These are phyloP conservation scores for Neotoxoptera formosana DNA, from an alignment of 1,140 invertebrate species.

Conservation along the genomic window DNA sequence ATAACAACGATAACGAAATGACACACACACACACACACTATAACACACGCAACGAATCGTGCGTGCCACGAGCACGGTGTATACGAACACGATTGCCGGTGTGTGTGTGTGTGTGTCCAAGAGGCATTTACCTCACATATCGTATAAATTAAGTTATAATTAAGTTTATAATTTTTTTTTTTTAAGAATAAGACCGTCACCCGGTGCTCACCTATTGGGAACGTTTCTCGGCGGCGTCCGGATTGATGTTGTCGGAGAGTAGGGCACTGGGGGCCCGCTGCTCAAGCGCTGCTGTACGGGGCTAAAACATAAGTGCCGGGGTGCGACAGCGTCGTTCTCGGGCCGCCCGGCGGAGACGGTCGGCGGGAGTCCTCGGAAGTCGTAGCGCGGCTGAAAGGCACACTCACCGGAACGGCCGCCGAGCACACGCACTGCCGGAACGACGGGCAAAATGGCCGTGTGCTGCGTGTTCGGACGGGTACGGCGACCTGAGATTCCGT, in stretches of 20 bases:
- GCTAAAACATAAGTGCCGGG: not conserved
- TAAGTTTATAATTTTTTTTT: not conserved
- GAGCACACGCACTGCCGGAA: not conserved
- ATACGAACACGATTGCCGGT: not conserved
- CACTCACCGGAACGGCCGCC: not conserved
- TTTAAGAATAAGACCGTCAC: not conserved
- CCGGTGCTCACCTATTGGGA: not conserved
- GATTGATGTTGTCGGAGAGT: not conserved
- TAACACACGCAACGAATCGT: not conserved
- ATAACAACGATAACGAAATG: not conserved
- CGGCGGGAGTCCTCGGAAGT: not conserved
- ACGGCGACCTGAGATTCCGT: not conserved
- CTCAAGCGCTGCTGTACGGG: not conserved
- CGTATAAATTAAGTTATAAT: too few species aligned
- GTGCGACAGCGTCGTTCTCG: not conserved
- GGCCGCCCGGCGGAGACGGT: not conserved
- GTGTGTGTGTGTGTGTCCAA: not conserved
- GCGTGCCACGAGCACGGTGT: not conserved
- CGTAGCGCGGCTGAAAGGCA: not conserved
- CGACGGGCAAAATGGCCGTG: not conserved
- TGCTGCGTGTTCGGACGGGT: not conserved
- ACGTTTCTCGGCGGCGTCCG: not conserved
- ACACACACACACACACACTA: not conserved
- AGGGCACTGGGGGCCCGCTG: not conserved
- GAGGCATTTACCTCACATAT: not conserved